These are phyloP conservation scores for Acinonyx jubatus DNA, from an alignment of 2,113 vertebrate species.

Conservation along the genomic window DNA sequence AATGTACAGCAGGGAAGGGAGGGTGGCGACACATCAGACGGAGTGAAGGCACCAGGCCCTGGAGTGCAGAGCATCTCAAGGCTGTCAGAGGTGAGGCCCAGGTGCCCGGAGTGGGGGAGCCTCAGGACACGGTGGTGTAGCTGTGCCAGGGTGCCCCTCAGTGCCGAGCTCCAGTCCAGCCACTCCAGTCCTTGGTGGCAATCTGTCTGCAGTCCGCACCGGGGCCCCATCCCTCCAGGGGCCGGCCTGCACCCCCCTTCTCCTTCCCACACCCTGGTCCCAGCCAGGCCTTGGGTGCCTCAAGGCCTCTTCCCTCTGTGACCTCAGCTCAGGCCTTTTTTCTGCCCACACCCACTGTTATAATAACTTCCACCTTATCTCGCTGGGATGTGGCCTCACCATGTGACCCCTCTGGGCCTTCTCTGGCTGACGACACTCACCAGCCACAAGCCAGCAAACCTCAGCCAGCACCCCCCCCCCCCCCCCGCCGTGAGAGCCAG, in stretches of 20 bases:
- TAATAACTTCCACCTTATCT: neutral
- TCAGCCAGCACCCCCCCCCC: neutral
- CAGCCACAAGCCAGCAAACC: neutral
- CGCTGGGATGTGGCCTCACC: neutral
- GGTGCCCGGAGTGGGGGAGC: neutral
- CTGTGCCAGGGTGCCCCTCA: neutral
- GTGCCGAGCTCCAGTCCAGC: neutral
- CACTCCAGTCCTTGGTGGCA: accelerated
- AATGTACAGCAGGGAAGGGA: neutral
- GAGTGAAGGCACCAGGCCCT: neutral
- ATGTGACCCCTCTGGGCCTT: neutral
- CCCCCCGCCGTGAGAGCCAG: neutral
- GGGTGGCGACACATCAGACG: no score
- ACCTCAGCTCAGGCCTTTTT: neutral
- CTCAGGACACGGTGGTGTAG: accelerated
- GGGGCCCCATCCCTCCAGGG: neutral
- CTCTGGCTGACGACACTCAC: accelerated
- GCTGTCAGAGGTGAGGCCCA: neutral
- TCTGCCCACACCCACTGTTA: no score
- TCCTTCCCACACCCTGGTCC: neutral
- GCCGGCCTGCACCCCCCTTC: accelerated
- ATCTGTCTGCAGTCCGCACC: neutral
- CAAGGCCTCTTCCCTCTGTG: neutral
- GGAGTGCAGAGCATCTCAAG: accelerated
- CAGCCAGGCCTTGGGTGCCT: neutral